A percentile compares a stretch with the other conserved stretches of the same genome.
These are phyloP conservation scores for Amblyornis subalaris DNA, from an alignment of 2,113 vertebrate genomes.

Conservation along the genomic window DNA sequence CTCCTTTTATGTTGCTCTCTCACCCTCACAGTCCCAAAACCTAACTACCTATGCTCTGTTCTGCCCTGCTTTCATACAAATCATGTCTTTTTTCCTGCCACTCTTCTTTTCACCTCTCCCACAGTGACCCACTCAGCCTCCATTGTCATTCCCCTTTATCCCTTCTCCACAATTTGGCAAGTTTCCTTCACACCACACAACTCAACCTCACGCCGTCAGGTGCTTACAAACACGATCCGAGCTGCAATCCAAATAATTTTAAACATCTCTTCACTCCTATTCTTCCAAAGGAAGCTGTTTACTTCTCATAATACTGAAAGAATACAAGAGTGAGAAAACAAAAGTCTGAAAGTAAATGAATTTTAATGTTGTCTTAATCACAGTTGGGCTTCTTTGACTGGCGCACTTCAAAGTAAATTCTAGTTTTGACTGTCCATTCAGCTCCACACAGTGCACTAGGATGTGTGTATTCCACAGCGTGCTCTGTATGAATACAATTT, in stretches of 20 bases:
- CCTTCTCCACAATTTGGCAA: neutral
- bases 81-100: neutral
- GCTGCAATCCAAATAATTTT: neutral
- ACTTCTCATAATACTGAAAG: neutral
- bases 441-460: neutral
- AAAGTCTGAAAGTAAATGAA: neutral
- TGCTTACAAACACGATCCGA: neutral
- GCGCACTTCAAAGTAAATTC: neutral
- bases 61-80: neutral
- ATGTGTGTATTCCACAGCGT: fast-evolving
- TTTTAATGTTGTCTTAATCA: neutral
- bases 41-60: neutral
- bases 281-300: neutral
- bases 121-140: neutral
- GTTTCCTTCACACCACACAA: neutral
- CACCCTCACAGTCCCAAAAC: neutral
- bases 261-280: neutral
- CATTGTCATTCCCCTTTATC: neutral
- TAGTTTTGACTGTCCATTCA: neutral
- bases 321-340: neutral
- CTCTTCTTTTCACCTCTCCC: neutral
- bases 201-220: neutral
- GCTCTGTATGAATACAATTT: neutral
- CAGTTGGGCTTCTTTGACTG: neutral
- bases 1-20: neutral